Percentiles rank a stretch among this genome's conserved stretches.
phyloP scores from a whole-genome alignment of 2,113 vertebrate genomes.

The Emydocephalus ijimae region DNA sequence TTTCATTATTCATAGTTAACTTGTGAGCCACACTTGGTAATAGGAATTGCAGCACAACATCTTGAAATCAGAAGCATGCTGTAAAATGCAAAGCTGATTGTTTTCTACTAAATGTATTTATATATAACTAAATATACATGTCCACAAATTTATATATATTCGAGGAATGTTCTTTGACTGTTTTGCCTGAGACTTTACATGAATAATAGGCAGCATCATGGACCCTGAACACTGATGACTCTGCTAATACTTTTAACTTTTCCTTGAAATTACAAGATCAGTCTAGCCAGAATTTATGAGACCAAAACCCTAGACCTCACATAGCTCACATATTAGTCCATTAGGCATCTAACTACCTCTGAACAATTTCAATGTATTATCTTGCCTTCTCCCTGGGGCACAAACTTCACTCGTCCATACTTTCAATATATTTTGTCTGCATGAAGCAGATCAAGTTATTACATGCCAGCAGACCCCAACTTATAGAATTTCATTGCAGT shows the following conservation, averaged over 20 bases:
- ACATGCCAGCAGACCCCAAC: constrained; percentile 75
- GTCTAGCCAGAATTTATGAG: constrained; percentile 87
- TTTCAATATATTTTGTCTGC: constrained; percentile 89
- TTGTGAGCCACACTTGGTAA: not conserved
- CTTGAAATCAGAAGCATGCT: not conserved
- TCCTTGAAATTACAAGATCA: constrained; percentile 86
- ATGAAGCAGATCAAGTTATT: constrained; percentile 80
- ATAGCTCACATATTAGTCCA: constrained; percentile 86
- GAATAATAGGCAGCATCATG: constrained; percentile 74
- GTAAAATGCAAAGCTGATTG: not conserved
- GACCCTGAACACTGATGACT: constrained; percentile 79
- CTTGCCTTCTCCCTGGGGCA: constrained; percentile 82
- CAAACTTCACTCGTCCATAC: constrained; percentile 80
- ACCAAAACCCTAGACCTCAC: constrained; percentile 83
- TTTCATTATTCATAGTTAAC: not conserved
- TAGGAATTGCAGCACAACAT: not conserved
- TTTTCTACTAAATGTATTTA: not conserved
- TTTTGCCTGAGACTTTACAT: constrained; percentile 72
- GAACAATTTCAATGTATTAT: constrained; percentile 86
- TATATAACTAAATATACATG: not conserved
- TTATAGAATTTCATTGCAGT: constrained; percentile 75
- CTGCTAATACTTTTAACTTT: constrained; percentile 79
- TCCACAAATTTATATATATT: constrained; percentile 46
- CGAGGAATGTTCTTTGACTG: constrained; percentile 57
- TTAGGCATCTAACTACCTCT: constrained; percentile 87